Percentiles rank a stretch among this genome's conserved stretches.
These are phyloP conservation scores for Tenebrosternarchus preto DNA, from an alignment of 2,113 vertebrate species.

Conservation along the genomic window DNA sequence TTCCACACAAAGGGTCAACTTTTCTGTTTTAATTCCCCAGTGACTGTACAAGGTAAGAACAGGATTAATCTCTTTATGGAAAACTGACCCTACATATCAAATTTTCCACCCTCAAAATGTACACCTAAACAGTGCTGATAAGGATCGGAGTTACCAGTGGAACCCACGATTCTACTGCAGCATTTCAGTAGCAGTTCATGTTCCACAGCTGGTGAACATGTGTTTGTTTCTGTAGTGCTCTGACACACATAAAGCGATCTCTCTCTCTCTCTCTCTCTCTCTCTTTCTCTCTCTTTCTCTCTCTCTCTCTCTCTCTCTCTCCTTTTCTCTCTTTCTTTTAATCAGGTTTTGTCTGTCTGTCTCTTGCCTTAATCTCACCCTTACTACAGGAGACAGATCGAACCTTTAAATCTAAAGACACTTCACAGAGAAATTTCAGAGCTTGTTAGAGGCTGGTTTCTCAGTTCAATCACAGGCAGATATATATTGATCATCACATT, in stretches of 20 bases:
- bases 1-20: neutral
- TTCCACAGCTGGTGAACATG: conserved; percentile 53
- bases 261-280: conserved; percentile 19
- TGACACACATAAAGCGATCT: neutral
- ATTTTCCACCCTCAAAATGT: neutral
- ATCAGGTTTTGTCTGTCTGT: neutral
- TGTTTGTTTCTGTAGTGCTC: conserved; percentile 38
- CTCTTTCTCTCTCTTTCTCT: conserved; percentile 31
- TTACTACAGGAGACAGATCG: neutral
- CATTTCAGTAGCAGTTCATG: conserved; percentile 39
- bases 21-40: neutral
- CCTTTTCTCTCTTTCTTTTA: conserved; percentile 17
- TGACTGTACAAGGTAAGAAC: neutral
- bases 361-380: conserved; percentile 5
- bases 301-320: conserved; percentile 19
- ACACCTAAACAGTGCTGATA: neutral
- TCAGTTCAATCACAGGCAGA: neutral
- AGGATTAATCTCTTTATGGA: conserved; percentile 8
- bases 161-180: conserved; percentile 15
- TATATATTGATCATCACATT: neutral
- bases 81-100: conserved; percentile 7
- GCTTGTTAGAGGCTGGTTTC: neutral
- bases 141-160: neutral
- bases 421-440: neutral
- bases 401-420: neutral